Evolutionary conservation across 2,888 invertebrate genomes (phyloP).

Genomic region (Atrina japonica): DNA sequence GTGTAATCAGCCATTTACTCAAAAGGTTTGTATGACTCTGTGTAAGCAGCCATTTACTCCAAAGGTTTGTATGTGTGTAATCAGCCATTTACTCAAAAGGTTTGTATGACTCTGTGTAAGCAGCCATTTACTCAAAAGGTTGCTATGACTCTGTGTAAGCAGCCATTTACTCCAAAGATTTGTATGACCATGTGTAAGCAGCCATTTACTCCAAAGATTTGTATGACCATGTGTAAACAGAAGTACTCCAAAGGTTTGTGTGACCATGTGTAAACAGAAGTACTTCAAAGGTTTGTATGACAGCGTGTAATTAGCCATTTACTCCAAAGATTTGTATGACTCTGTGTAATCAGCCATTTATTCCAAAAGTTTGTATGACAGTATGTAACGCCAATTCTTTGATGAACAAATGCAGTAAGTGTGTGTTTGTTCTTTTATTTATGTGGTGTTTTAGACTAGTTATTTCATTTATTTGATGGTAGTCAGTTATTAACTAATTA

Average conservation of each 20-base stretch:
- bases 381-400: no score
- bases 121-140: slow-evolving; percentile 89
- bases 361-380: slow-evolving; percentile 86
- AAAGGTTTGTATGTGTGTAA: slow-evolving; percentile 81
- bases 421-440: no score
- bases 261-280: no score
- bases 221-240: no score
- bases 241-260: no score
- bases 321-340: slow-evolving; percentile 87
- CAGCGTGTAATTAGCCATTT: slow-evolving; percentile 83
- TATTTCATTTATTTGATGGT: no score
- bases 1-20: no score
- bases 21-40: slow-evolving; percentile 84
- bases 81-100: slow-evolving; percentile 89
- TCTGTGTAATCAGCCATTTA: slow-evolving; percentile 84
- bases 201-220: no score
- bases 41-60: slow-evolving; percentile 87
- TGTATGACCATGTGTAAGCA: not conserved
- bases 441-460: no score
- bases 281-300: slow-evolving; percentile 84
- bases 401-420: no score
- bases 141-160: no score
- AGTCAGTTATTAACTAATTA: no score
- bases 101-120: slow-evolving; percentile 48
- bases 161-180: slow-evolving; percentile 88